A percentile compares a stretch with the other conserved stretches of the same genome.
Conservation (phyloP, 1,140 invertebrate genomes). For the Drosophila sturtevanti region DNA sequence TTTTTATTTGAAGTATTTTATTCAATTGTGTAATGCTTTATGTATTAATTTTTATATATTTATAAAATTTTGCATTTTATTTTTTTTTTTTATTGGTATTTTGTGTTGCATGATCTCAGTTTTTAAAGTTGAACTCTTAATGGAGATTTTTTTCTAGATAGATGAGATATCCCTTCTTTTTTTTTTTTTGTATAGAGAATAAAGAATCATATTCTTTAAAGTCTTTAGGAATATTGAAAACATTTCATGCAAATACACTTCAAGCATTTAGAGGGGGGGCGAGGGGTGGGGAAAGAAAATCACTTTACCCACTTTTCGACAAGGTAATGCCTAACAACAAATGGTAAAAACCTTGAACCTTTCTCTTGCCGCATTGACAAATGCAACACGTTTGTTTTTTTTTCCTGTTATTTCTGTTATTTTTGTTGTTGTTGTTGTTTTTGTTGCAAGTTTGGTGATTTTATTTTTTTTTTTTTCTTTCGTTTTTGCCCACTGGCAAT, state of each 20-base stretch:
- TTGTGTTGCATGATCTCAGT: background rate
- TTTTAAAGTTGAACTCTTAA: no score
- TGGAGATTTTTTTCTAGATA: no score
- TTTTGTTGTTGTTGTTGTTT: background rate
- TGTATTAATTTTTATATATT: background rate
- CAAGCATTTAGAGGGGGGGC: no score
- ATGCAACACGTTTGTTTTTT: conserved; percentile 9
- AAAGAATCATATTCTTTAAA: background rate
- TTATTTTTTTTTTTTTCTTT: background rate
- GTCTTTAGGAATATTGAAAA: background rate
- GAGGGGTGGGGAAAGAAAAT: background rate
- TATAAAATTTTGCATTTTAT: no score
- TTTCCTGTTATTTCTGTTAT: background rate
- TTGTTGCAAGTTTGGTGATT: background rate
- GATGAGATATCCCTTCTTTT: no score
- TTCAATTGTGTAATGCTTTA: no score
- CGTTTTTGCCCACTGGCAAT: conserved; percentile 36
- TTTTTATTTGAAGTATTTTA: no score
- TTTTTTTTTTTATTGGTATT: no score
- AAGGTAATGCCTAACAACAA: background rate
- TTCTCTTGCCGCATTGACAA: conserved; percentile 7
- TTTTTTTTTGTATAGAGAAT: no score
- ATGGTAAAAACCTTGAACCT: conserved; percentile 5
- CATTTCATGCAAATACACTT: no score
- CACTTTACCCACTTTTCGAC: background rate